phyloP scores from a whole-genome alignment of 1,140 invertebrate species.

The Zaprionus inermis region DNA sequence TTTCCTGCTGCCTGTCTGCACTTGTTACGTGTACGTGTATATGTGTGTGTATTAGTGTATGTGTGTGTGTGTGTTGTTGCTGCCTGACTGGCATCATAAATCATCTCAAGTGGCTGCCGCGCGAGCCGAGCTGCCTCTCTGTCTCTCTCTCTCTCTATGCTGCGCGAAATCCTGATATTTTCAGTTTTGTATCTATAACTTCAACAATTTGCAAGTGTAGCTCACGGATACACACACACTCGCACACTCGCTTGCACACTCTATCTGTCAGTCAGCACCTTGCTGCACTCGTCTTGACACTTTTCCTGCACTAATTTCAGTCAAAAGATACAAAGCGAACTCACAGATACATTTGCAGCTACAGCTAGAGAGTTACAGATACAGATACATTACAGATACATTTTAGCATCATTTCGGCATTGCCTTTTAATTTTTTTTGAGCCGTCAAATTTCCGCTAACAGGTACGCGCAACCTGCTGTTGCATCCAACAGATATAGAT shows the following conservation, averaged over 20 bases:
- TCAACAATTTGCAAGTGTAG: conserved; percentile 76
- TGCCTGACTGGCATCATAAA: conserved; percentile 72
- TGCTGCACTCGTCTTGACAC: conserved; percentile 59
- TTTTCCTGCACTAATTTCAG: conserved; percentile 74
- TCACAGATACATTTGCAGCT: conserved; percentile 16
- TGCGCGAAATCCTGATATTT: conserved; percentile 58
- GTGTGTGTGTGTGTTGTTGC: conserved; percentile 1
- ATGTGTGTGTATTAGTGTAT: conserved; percentile 1
- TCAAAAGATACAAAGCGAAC: conserved; percentile 25
- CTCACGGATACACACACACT: conserved; percentile 50
- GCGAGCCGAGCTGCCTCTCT: conserved; percentile 31
- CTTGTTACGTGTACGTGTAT: conserved; percentile 33
- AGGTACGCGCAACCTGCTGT: conserved; percentile 30
- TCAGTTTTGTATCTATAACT: conserved; percentile 69
- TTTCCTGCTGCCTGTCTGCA: conserved; percentile 63
- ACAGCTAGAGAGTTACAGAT: background rate
- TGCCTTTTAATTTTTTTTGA: background rate
- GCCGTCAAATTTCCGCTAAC: conserved; percentile 25
- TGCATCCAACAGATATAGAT: conserved; percentile 68
- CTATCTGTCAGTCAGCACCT: conserved; percentile 50
- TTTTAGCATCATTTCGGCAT: background rate
- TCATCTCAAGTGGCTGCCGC: conserved; percentile 74
- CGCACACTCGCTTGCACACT: conserved; percentile 19
- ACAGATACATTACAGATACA: conserved; percentile 21
- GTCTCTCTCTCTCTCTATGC: no score